Evolutionary conservation across 2,113 vertebrate genomes (phyloP).

Genomic region (human (Homo sapiens)): GRCh38 chr22:24719501-24720000

Average conservation of each 20-base stretch:
- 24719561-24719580: slow-evolving; percentile 93
- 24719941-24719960: background rate
- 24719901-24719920: background rate
- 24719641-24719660: background rate
- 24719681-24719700: background rate
- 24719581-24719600: slow-evolving; percentile 86
- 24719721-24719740: background rate
- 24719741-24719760: slow-evolving; percentile 93
- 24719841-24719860: slow-evolving; percentile 89
- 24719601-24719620: background rate
- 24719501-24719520: slow-evolving; percentile 84
- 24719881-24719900: slow-evolving; percentile 91
- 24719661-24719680: background rate
- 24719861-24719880: slow-evolving; percentile 89
- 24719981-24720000: background rate
- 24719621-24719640: background rate
- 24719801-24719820: slow-evolving; percentile 89
- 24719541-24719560: slow-evolving; percentile 94
- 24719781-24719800: slow-evolving; percentile 91
- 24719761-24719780: slow-evolving; percentile 95
- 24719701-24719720: background rate
- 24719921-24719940: background rate
- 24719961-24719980: background rate
- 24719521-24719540: slow-evolving; percentile 93
- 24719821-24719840: slow-evolving; percentile 94